Evolutionary conservation across 2,113 vertebrate genomes (phyloP), one percentile per base, ranked within the genome.

Genomic region (Polypterus senegalus): DNA sequence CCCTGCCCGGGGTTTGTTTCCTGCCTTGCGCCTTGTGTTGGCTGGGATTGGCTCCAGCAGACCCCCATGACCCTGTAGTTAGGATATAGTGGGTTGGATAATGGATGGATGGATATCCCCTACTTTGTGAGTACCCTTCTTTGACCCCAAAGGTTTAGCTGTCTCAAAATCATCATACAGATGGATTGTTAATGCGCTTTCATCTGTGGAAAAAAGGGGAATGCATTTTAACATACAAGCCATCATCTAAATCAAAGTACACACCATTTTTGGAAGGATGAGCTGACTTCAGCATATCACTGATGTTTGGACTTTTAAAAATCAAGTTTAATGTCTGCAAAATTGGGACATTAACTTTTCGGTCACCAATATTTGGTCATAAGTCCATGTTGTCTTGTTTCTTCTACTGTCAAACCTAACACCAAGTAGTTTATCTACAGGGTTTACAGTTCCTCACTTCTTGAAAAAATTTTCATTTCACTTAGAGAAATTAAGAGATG

Each of bases 351-450:
- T 6, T 7, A 59, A 68, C 55, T 65, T 65, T 55, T 65, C 57
- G 57, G 46, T 51, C 56, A 66, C 54, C 53, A 62, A 45, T 3
- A 58, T 52, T 48, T 66, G 65, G 46, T 61, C 59, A 62, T 64
- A 61, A 53, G 48, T 49, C 46, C 62, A 67, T 57, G 64, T 65
- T 46, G 48, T 66, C 44, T 9, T 27, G 51, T 63, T 69, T 47
- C 9, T 6, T 48, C 6, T 46, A 4, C 48, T 62, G 47, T 66
- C 63, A 69, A 69, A 70, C 56, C 72, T 69, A 60, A 58, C 64
- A 60, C 65, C 58, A 54, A 73, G 64, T 44, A 73, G 63, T 61
- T 48, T 57, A 63, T 71, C 61, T 56, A 69, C 53, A 6, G 67
- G 69, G 3, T 69, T 61, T 10, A 69, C 48, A 27, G 11, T 59